These are phyloP conservation scores for Anoplopoma fimbria DNA, from an alignment of 2,113 vertebrate species.

Conservation along the genomic window DNA sequence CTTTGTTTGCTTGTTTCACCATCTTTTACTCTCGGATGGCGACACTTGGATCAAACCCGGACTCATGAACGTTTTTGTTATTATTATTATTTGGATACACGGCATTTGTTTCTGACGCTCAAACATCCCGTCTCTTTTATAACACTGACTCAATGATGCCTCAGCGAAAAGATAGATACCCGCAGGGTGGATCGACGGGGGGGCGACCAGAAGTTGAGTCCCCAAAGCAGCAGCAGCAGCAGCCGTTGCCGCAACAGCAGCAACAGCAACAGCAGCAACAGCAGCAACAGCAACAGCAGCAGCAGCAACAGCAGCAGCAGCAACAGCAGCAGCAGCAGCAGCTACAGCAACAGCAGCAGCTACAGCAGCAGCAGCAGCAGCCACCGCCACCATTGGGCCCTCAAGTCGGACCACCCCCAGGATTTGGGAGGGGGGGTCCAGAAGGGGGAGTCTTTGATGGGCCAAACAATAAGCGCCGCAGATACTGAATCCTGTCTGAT, in stretches of 20 bases:
- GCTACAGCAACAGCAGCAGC: conserved; percentile 36
- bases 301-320: conserved; percentile 23
- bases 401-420: too few relatives aligned
- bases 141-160: neutral
- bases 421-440: conserved; percentile 91
- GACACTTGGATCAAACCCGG: conserved; percentile 84
- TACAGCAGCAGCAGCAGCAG: conserved; percentile 40
- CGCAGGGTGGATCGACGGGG: conserved; percentile 87
- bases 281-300: conserved; percentile 44
- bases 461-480: conserved; percentile 95
- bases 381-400: conserved; percentile 74
- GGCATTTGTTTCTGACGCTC: neutral
- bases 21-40: conserved; percentile 74
- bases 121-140: neutral
- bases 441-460: conserved; percentile 92
- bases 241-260: conserved; percentile 25
- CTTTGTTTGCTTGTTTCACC: conserved; percentile 7
- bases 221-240: conserved; percentile 81
- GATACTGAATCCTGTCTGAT: conserved; percentile 84
- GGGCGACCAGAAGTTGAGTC: conserved; percentile 92
- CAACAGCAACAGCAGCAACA: conserved; percentile 43
- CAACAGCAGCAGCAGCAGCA: neutral
- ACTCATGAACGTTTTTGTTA: conserved; percentile 17
- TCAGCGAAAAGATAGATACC: conserved; percentile 95
- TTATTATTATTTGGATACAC: conserved; percentile 38